Evolutionary conservation across 2,797 vertebrate genomes (phyloP), one percentile per base, ranked within the genome.

Genomic region (Moxostoma hubbsi): DNA sequence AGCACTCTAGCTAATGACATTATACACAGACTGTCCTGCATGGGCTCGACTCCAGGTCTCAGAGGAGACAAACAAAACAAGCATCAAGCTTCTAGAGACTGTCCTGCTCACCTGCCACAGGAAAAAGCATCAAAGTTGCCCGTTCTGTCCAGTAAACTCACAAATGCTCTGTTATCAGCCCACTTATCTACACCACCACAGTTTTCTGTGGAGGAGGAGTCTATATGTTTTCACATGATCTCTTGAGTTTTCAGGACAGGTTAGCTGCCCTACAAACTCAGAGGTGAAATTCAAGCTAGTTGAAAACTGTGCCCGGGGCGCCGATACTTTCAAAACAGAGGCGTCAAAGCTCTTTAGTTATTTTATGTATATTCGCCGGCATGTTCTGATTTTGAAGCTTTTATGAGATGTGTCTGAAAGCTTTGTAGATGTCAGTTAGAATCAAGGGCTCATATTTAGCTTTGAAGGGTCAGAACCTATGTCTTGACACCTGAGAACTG

Each of bases 1-100:
- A 91, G 92, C 93, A 93, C 93, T 94, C 92, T 88, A 88, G 89
- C 91, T 93, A 94, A 94, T 94, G 86, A 93, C 86, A 89, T 92
- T 89, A 91, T 90, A 90, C 85, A 77, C 87, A 88, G 87, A 89
- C 86, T 88, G 77, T 87, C 84, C 83, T 75, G 81, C 87, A 83
- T 81, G 80, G 88, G 86, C 90, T 88, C 78, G 16, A 89, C 86
- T 92, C 84, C 89, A 91, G 84, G 74, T 73, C 77, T 67, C 74
- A 49, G 11, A 49, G 59, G 82, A 87, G 84, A 89, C 77, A 82
- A 86, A 87, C 81, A 86, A 77, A 67, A 77, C 80, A 46, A 76
- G 74, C 59, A 57, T 75, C 59, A 46, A 76, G 74, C 59, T 51
- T 75, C 59, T 43, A 67, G 24, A 51, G 10, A 69, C 13, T 58